phyloP scores from a whole-genome alignment of 1,140 invertebrate genomes.

The Pissodes strobi region DNA sequence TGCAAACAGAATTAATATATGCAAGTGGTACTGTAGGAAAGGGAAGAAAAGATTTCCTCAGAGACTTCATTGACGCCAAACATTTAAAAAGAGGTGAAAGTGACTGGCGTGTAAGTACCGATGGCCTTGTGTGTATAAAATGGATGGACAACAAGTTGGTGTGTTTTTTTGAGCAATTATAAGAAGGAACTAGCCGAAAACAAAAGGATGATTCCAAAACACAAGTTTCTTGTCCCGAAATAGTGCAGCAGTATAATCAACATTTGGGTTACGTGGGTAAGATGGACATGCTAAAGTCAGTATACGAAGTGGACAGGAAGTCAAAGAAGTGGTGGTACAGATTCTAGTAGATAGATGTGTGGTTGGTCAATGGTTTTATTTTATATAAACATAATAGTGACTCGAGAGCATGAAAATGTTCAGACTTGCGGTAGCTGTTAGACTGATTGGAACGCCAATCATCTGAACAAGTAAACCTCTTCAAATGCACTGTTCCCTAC shows the following conservation, averaged over 20 bases:
- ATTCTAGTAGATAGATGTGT: slow-evolving; percentile 38
- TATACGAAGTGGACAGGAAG: slow-evolving; percentile 51
- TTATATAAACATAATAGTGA: slow-evolving; percentile 28
- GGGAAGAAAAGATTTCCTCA: slow-evolving; percentile 42
- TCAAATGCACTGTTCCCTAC: too few relatives aligned
- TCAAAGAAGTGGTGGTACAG: too few relatives aligned
- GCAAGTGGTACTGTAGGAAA: slow-evolving; percentile 50
- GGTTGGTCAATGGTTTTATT: slow-evolving; percentile 33
- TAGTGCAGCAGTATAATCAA: slow-evolving; percentile 52
- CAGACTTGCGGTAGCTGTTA: slow-evolving; percentile 26
- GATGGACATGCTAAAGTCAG: slow-evolving; percentile 50
- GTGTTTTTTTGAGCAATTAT: slow-evolving; percentile 54
- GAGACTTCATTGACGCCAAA: slow-evolving; percentile 49
- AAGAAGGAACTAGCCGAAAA: slow-evolving; percentile 49
- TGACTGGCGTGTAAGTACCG: slow-evolving; percentile 50
- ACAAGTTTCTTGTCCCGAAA: slow-evolving; percentile 26
- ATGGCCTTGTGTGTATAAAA: slow-evolving; percentile 51
- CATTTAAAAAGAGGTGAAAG: slow-evolving; percentile 48
- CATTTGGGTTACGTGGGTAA: slow-evolving; percentile 55
- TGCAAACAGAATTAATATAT: slow-evolving; percentile 47
- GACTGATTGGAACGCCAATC: slow-evolving; percentile 34
- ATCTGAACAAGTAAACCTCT: too few relatives aligned
- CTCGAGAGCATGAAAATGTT: slow-evolving; percentile 26
- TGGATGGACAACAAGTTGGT: slow-evolving; percentile 55
- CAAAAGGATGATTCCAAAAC: slow-evolving; percentile 44